Percentiles rank a stretch among this genome's conserved stretches.
Evolutionary conservation across 2,888 invertebrate genomes (phyloP).

Genomic region (Philonicus albiceps): DNA sequence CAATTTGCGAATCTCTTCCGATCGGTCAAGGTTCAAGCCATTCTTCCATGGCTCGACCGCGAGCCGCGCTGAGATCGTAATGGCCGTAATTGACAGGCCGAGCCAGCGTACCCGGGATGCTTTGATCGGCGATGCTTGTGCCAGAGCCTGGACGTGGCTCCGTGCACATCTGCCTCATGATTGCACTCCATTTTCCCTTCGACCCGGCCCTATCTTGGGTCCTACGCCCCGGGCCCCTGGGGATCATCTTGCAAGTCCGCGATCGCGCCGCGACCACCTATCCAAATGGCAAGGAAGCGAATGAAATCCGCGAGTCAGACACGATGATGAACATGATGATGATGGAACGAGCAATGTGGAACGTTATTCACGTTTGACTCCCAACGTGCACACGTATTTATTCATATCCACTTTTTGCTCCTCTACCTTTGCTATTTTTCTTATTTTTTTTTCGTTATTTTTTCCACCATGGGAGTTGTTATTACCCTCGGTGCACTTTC

Average conservation of each 20-base stretch:
- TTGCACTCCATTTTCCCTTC: conserved; percentile 26
- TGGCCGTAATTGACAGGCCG: conserved; percentile 33
- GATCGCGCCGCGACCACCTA: conserved; percentile 29
- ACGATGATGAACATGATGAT: conserved; percentile 47
- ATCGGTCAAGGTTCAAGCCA: conserved; percentile 30
- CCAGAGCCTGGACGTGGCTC: not conserved
- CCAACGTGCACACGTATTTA: conserved; percentile 25
- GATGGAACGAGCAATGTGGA: conserved; percentile 46
- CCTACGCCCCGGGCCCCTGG: not conserved
- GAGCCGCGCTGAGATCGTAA: conserved; percentile 4
- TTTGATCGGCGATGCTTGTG: not conserved
- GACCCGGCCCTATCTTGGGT: not conserved
- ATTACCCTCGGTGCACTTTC: conserved; percentile 35
- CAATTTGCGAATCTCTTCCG: conserved; percentile 24
- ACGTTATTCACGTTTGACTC: conserved; percentile 41
- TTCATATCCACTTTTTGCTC: conserved; percentile 17
- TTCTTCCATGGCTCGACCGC: not conserved
- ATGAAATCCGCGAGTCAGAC: conserved; percentile 47
- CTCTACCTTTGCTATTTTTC: not conserved
- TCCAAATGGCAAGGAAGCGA: conserved; percentile 41
- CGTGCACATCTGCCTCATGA: conserved; percentile 35
- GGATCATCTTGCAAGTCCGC: not conserved
- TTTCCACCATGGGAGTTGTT: conserved; percentile 14
- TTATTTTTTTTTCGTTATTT: not conserved
- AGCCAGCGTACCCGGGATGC: not conserved